These are phyloP conservation scores for Butorides virescens DNA, from an alignment of 2,113 vertebrate genomes.

Conservation along the genomic window DNA sequence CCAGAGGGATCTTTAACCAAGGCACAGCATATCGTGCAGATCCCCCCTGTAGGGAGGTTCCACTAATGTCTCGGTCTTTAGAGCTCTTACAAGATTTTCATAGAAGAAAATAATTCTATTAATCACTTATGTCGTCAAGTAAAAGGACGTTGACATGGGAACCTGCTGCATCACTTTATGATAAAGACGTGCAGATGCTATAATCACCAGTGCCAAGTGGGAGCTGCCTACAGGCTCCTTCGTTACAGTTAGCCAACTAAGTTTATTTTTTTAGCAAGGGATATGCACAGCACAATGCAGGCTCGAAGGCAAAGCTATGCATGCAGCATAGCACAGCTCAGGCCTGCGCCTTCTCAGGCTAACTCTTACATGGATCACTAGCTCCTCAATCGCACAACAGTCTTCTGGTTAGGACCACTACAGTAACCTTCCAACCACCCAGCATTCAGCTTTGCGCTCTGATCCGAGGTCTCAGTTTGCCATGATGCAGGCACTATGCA, in stretches of 20 bases:
- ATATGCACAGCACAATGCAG: neutral
- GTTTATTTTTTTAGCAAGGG: neutral
- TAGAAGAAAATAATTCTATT: neutral
- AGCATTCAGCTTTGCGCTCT: neutral
- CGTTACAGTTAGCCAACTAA: neutral
- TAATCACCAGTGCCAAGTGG: neutral
- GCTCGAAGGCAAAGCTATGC: neutral
- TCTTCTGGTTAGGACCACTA: neutral
- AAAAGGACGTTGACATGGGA: neutral
- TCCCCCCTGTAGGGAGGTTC: neutral
- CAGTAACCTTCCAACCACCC: neutral
- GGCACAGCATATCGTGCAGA: neutral
- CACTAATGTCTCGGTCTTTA: neutral
- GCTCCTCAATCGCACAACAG: neutral
- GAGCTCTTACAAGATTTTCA: neutral
- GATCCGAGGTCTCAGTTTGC: neutral
- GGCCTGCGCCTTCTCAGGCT: neutral
- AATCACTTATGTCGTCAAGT: neutral
- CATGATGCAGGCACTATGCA: accelerated
- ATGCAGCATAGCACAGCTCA: neutral
- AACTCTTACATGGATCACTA: neutral
- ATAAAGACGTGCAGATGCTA: neutral
- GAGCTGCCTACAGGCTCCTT: neutral
- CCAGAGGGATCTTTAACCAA: neutral
- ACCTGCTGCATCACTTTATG: neutral